Evolutionary conservation across 2,888 invertebrate genomes (phyloP), one percentile per base, ranked within the genome.

Genomic region (Amphipyra berbera): DNA sequence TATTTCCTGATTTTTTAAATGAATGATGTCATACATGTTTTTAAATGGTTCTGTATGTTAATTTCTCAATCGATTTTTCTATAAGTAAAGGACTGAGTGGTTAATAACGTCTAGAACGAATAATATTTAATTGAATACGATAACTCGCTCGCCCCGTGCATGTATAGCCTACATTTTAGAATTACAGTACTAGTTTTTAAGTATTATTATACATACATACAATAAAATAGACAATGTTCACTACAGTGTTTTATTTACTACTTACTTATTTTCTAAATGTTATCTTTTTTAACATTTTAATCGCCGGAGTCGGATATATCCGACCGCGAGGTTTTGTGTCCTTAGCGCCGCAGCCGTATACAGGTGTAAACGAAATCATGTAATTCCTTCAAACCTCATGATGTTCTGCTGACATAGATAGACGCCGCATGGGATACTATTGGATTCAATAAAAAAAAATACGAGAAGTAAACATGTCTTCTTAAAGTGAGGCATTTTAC

Each of bases 141-240:
- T 64, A 56, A 70, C 57, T 71, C 77, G 82, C 82, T 85, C 84
- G 86, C 82, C 60, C 82, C 81, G 73, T 82, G 73, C 79, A 77
- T 67, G 83, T 89, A 87, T 86, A 89, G 88, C 86, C 83, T 81
- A 81, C 76, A 79, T 71, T 84, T 76, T 88, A 88, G 84, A 83
- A 79, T 86, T 87, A 88, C 84, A 80, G 81, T 78, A 63, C 76
- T 85, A 87, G 80, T 59, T 63, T 82, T 47, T 91, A 94, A 93
- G 93, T 89, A 90, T 91, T 92, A 91, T 82, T 84, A 91, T 89
- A 91, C 84, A 90, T 90, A 90, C 87, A 89, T 90, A 91, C 88
- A 91, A 91, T 93, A 92, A 91, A 91, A 93, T 94, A 94, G 93
- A 90, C 91, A 93, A 92, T 94, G 94, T 94, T 94, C 91, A 87